Conservation (phyloP, 2,888 invertebrate genomes). For the Dione juno region DNA sequence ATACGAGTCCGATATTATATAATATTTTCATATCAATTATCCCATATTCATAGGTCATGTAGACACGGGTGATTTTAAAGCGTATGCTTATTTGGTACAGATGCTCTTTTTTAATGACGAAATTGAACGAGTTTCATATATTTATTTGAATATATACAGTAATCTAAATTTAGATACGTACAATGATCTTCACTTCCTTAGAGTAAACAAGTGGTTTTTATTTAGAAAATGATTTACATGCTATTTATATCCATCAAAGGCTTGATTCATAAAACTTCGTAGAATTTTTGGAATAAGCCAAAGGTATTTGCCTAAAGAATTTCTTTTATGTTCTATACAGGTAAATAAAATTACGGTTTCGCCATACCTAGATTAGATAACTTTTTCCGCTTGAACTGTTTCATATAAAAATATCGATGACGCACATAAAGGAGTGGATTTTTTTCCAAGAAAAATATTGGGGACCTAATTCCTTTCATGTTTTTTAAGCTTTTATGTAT, state of each 20-base stretch:
- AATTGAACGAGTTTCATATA: too few relatives aligned
- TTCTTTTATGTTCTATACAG: neutral
- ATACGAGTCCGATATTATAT: too few relatives aligned
- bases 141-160: too few relatives aligned
- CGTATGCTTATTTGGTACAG: too few relatives aligned
- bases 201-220: too few relatives aligned
- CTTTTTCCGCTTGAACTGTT: conserved; percentile 7
- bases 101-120: too few relatives aligned
- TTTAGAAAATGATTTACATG: too few relatives aligned
- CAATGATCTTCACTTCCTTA: too few relatives aligned
- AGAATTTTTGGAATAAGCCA: conserved; percentile 8
- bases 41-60: too few relatives aligned
- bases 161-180: too few relatives aligned
- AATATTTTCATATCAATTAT: too few relatives aligned
- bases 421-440: conserved; percentile 11
- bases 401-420: conserved; percentile 10
- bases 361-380: conserved; percentile 21
- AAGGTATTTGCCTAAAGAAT: conserved; percentile 6
- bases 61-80: too few relatives aligned
- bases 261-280: neutral
- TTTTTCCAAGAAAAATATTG: neutral
- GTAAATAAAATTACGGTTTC: conserved; percentile 7
- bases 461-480: neutral
- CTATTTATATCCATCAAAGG: conserved; percentile 2
- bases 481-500: neutral